A percentile compares a stretch with the other conserved stretches of the same genome.
phyloP scores from a whole-genome alignment of 92 coral and sea anemone genomes.

The Actinernus sp. region DNA sequence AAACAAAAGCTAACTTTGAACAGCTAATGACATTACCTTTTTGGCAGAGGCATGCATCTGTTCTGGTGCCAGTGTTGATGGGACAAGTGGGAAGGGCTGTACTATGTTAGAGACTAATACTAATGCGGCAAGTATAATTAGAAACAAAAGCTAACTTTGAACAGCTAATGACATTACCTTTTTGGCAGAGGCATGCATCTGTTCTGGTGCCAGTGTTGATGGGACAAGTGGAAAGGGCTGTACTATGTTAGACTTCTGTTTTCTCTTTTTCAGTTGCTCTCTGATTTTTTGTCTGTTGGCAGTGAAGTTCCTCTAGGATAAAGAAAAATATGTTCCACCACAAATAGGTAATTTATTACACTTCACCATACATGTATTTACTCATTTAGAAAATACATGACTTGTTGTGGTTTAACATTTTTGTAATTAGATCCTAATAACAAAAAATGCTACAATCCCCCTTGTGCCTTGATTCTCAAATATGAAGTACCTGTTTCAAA shows the following conservation, averaged over 20 bases:
- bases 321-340: background rate
- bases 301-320: constrained; percentile 71
- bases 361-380: no score
- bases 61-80: constrained; percentile 61
- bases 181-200: constrained; percentile 70
- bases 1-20: no score
- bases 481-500: no score
- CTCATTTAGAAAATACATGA: no score
- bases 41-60: constrained; percentile 74
- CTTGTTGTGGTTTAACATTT: no score
- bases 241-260: constrained; percentile 48
- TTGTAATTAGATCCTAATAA: no score
- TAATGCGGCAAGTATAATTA: no score
- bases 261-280: constrained; percentile 75
- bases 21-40: constrained; percentile 67
- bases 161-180: constrained; percentile 70
- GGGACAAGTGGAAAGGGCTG: constrained; percentile 45
- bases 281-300: constrained; percentile 82
- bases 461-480: no score
- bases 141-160: no score
- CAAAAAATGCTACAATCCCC: no score
- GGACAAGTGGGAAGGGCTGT: constrained; percentile 42
- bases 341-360: no score
- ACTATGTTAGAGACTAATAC: constrained; percentile 61
- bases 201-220: constrained; percentile 65